Evolutionary conservation across 1,140 invertebrate species (phyloP).

Genomic region (Drosophila trapezifrons): DNA sequence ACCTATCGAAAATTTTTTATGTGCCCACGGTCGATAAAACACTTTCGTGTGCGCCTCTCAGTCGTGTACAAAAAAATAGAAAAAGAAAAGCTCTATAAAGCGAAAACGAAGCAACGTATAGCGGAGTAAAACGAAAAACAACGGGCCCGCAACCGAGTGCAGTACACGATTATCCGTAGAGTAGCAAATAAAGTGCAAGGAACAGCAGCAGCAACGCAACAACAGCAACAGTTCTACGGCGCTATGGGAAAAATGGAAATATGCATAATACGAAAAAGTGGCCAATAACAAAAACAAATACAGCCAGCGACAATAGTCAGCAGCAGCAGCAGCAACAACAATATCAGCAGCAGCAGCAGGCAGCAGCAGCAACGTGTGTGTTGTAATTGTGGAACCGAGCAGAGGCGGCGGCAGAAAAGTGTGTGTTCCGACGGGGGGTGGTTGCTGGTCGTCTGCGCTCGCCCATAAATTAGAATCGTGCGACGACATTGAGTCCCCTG

Average conservation of each 20-base stretch:
- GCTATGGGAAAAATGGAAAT: slow-evolving; percentile 57
- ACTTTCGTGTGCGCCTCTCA: slow-evolving; percentile 62
- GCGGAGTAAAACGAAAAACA: slow-evolving; percentile 8
- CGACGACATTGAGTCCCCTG: slow-evolving; percentile 31
- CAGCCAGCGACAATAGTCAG: slow-evolving; percentile 43
- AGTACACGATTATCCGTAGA: slow-evolving; percentile 39
- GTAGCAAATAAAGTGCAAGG: slow-evolving; percentile 32
- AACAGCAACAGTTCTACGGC: slow-evolving; percentile 38
- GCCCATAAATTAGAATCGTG: slow-evolving; percentile 70
- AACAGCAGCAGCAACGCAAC: slow-evolving; percentile 4
- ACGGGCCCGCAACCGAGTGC: slow-evolving; percentile 4
- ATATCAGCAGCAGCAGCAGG: slow-evolving; percentile 20
- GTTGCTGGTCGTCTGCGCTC: slow-evolving; percentile 30
- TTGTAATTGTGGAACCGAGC: slow-evolving; percentile 36
- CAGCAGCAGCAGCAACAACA: slow-evolving; percentile 61
- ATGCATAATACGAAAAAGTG: slow-evolving; percentile 74
- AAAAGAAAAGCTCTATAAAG: slow-evolving; percentile 51
- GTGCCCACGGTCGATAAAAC: slow-evolving; percentile 70
- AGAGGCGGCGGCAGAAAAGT: slow-evolving; percentile 32
- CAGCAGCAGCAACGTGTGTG: slow-evolving; percentile 51
- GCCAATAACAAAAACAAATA: slow-evolving; percentile 67
- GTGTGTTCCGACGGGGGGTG: slow-evolving; percentile 45
- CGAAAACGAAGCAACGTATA: slow-evolving; percentile 6
- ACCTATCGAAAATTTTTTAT: slow-evolving; percentile 60
- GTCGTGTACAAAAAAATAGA: slow-evolving; percentile 69